phyloP scores from a whole-genome alignment of 2,888 invertebrate genomes.

The Homarus gammarus region DNA sequence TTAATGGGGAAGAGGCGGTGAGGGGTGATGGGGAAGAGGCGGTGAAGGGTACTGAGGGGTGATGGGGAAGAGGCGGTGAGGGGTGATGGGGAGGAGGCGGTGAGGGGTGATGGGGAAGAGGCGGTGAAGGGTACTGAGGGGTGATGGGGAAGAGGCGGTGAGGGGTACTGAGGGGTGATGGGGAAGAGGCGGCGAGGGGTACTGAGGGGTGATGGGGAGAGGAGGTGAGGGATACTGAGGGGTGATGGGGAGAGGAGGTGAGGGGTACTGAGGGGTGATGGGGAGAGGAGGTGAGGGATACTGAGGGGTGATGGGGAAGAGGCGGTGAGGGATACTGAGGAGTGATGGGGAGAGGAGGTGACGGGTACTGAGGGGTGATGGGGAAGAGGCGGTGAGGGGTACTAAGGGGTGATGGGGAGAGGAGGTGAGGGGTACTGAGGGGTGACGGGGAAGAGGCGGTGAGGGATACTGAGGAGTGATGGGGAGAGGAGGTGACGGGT shows the following conservation, averaged over 20 bases:
- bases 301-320: too few species aligned
- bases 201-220: neutral
- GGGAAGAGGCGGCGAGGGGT: neutral
- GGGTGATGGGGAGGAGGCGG: neutral
- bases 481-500: too few species aligned
- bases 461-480: too few species aligned
- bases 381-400: too few species aligned
- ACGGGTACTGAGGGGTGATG: too few species aligned
- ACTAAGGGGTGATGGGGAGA: too few species aligned
- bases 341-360: too few species aligned
- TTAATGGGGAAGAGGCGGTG: neutral
- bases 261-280: neutral
- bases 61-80: neutral
- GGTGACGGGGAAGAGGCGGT: too few species aligned
- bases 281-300: too few species aligned
- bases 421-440: too few species aligned
- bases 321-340: too few species aligned
- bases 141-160: neutral
- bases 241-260: neutral
- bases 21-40: neutral
- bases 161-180: neutral
- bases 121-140: too few species aligned
- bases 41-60: neutral
- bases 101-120: neutral
- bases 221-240: neutral